A percentile compares a stretch with the other conserved stretches of the same genome.
Evolutionary conservation across 2,888 invertebrate species (phyloP).

Genomic region (Drosophila mimetica): DNA sequence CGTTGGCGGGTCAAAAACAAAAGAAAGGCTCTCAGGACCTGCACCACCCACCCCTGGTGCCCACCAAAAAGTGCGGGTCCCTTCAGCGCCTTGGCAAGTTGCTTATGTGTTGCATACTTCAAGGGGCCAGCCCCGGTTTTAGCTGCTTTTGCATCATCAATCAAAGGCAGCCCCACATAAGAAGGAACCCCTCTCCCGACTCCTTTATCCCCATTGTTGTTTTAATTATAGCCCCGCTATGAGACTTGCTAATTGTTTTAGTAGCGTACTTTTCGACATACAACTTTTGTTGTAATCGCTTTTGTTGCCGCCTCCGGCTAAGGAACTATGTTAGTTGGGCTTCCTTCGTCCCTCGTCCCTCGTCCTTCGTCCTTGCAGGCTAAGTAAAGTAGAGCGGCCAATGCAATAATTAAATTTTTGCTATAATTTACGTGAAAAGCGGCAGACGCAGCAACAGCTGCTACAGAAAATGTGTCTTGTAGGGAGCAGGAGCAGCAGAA

Average conservation of each 20-base stretch:
- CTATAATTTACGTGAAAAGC: slow-evolving; percentile 66
- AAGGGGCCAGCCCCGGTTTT: slow-evolving; percentile 53
- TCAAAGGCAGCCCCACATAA: slow-evolving; percentile 57
- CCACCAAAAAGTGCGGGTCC: slow-evolving; percentile 32
- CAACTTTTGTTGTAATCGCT: slow-evolving; percentile 29
- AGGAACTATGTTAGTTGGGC: slow-evolving; percentile 68
- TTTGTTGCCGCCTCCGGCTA: slow-evolving; percentile 11
- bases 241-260: slow-evolving; percentile 73
- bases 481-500: slow-evolving; percentile 7
- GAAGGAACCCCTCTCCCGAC: slow-evolving; percentile 12
- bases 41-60: neutral
- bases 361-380: neutral
- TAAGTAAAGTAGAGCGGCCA: slow-evolving; percentile 56
- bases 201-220: slow-evolving; percentile 50
- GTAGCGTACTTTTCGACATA: slow-evolving; percentile 73
- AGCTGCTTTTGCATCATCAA: slow-evolving; percentile 66
- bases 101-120: slow-evolving; percentile 63
- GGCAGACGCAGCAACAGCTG: slow-evolving; percentile 62
- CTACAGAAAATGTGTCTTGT: slow-evolving; percentile 51
- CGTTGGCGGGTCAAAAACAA: slow-evolving; percentile 53
- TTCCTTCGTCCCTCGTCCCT: neutral
- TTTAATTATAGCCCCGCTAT: slow-evolving; percentile 69
- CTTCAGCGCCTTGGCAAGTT: slow-evolving; percentile 51
- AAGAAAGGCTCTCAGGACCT: slow-evolving; percentile 13
- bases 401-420: slow-evolving; percentile 72